Conservation (phyloP, 2,797 vertebrate genomes). For the Ptychobarbus kaznakovi region DNA sequence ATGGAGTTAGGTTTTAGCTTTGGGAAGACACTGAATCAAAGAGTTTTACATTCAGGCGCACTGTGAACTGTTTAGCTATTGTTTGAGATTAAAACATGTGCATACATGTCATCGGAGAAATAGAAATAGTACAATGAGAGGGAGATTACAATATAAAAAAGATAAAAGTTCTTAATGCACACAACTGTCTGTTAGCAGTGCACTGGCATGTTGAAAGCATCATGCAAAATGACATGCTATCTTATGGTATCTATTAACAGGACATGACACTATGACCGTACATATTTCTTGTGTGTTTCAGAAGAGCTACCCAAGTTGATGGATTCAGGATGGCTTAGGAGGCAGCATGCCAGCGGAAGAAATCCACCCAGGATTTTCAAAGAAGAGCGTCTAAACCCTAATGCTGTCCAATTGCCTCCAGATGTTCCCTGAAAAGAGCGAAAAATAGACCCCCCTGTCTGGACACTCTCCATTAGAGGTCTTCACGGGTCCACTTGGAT, state of each 20-base stretch:
- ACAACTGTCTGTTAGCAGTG: background rate
- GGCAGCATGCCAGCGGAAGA: constrained; percentile 67
- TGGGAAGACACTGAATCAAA: background rate
- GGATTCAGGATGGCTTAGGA: constrained; percentile 64
- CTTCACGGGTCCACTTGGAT: too few species aligned
- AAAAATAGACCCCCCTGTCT: constrained; percentile 32
- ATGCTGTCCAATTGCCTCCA: constrained; percentile 72
- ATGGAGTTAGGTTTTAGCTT: background rate
- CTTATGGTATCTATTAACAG: background rate
- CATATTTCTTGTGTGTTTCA: constrained; percentile 24
- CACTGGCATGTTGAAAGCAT: background rate
- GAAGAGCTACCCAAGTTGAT: constrained; percentile 47
- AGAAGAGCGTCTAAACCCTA: constrained; percentile 66
- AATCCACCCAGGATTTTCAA: constrained; percentile 74
- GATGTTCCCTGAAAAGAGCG: constrained; percentile 68
- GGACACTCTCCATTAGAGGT: background rate
- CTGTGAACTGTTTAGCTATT: background rate
- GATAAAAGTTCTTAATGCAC: background rate
- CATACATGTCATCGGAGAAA: background rate
- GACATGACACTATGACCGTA: constrained; percentile 38
- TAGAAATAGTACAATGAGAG: background rate
- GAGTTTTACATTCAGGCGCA: background rate
- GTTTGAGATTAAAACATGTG: constrained; percentile 18
- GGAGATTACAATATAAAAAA: background rate
- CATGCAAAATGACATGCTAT: constrained; percentile 4